Base-by-base conservation (phyloP, 92 coral and sea anemone genomes). In the Plumapathes pennacea region DNA sequence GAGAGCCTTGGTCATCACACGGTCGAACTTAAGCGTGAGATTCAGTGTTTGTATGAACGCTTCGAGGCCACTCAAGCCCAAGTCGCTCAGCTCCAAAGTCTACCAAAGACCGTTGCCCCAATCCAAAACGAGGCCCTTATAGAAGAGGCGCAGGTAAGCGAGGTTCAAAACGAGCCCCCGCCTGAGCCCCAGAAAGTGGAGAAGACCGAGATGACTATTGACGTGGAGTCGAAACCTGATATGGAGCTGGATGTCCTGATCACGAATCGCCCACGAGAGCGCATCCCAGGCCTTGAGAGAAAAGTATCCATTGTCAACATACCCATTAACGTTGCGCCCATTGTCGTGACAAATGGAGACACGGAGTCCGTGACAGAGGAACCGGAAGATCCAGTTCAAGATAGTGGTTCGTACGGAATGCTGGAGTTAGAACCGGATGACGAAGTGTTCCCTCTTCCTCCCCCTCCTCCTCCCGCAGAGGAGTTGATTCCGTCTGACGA, bases 311-410 rank as follows among this genome's bases (percentile, higher is more conserved):
- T 59, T 51, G 25, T 67, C 18, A 83, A 82, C 23, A 50, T 82
- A 57, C 51, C 83, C 31, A 60, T 82, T 37, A 78, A 78, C 10
- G 59, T 69, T 18, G 39, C 75, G n/a, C 89, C 89, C 21, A 83
- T 83, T 2, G 75, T 83, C 18, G 89, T 82, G 2, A 31, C 75
- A 17, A 73, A 74, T 20, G 89, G 89, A 10, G 74, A 63, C 5
- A 83, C 89, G 15, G 56, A 74, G 4, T 59, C 74, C 18, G 64
- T 82, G n/a, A 61, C 66, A 24, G 89, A 74, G 11, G 89, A 82
- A 46, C n/a, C 52, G 24, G 41, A 24, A n/a, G 51, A 62, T 4
- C 52, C 24, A 17, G 52, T 54, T 25, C 30, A 41, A 33, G 73
- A 52, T 21, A 53, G 49, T 41, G 62, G 54, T 17, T 48, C 73